Evolutionary conservation across 2,113 vertebrate species (phyloP).

Genomic region (Larimichthys crocea): DNA sequence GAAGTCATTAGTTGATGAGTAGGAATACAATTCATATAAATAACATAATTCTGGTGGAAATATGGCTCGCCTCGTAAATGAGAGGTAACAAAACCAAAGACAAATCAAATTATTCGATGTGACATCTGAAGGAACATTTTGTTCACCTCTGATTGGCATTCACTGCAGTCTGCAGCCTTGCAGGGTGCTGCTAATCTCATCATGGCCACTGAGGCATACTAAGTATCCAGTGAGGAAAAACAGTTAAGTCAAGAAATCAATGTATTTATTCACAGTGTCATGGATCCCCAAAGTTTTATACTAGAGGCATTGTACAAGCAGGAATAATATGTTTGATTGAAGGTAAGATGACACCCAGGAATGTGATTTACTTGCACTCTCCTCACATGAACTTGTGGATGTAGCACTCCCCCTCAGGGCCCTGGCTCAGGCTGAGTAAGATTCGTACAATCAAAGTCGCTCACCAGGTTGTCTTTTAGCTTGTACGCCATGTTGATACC

Average conservation of each 20-base stretch:
- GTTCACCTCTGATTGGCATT: slow-evolving; percentile 33
- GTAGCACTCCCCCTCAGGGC: slow-evolving; percentile 81
- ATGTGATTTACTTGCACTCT: slow-evolving; percentile 75
- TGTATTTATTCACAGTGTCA: too few relatives aligned
- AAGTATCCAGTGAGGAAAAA: background rate
- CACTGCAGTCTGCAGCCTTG: slow-evolving; percentile 8
- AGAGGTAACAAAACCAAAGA: slow-evolving; percentile 49
- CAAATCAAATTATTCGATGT: background rate
- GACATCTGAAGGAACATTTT: background rate
- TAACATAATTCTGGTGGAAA: background rate
- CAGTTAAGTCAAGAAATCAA: background rate
- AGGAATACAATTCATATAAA: background rate
- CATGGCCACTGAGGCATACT: slow-evolving; percentile 16
- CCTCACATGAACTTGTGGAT: slow-evolving; percentile 86
- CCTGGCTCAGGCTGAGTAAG: slow-evolving; percentile 82
- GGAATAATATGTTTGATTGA: background rate
- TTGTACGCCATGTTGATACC: slow-evolving; percentile 89
- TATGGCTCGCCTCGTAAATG: background rate
- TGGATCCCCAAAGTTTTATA: background rate
- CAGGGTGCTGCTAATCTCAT: slow-evolving; percentile 44
- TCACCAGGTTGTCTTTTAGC: slow-evolving; percentile 90
- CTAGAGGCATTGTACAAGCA: background rate
- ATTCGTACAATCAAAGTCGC: slow-evolving; percentile 90
- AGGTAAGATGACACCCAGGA: slow-evolving; percentile 11
- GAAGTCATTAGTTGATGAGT: background rate